Base-by-base conservation (phyloP, 2,113 vertebrate species). In the Hemicordylus capensis region DNA sequence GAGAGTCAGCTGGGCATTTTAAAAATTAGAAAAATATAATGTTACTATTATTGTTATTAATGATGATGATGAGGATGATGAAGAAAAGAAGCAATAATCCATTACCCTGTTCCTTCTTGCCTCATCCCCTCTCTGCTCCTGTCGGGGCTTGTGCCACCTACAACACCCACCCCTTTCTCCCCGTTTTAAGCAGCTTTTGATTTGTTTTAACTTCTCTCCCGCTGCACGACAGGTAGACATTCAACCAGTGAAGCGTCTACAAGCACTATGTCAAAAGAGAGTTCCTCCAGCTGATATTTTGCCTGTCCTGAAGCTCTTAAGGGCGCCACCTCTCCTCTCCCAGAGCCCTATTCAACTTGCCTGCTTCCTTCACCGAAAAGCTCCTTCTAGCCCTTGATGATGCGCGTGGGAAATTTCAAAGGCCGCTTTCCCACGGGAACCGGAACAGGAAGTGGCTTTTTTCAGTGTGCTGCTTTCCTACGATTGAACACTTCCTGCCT, bases 401-500 rank as follows among this genome's bases (percentile, higher is more conserved):
- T 42, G 34, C 61, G 83, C 39, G 83, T 78, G 83, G 83, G 83
- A 78, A 85, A 78, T 59, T 85, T 77, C 83, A 77, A 78, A 85
- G 64, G 54, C 83, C 83, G 59, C 75, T 78, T 85, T 78, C 83
- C 83, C 83, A 85, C 28, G 64, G 81, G 51, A 69, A 69, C 26
- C 63, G 75, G 83, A 78, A 70, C 51, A 11, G 63, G 63, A 85
- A 78, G 37, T 24, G 37, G 28, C 48, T 11, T 1, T 4, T 12
- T 58, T 17, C 67, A 22, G 67, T 19, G 6, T 22, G 20, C 67
- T 6, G 4, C 20, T 37, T 7, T 31, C 51, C n/a, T 10, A 1
- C 48, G 11, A 3, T 15, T 42, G 63, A 12, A 2, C 5, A 1
- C 20, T 69, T 67, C 75, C 37, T 6, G 11, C 9, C 31, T 2